Conservation (phyloP, 2,797 vertebrate species). For the Coendou prehensilis region DNA sequence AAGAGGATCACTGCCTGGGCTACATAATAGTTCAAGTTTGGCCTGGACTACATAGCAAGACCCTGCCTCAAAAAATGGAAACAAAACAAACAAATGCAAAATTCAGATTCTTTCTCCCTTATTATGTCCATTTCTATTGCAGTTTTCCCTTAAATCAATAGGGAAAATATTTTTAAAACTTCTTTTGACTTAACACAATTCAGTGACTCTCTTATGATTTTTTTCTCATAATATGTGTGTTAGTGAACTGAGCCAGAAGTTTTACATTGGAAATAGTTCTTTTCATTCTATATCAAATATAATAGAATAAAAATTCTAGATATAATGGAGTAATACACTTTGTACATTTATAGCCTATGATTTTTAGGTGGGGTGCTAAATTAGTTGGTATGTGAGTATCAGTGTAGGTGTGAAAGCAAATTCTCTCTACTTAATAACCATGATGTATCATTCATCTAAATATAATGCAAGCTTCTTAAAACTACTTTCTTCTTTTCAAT, state of each 20-base stretch:
- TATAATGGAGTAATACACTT: background rate
- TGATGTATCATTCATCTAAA: background rate
- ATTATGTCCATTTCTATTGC: background rate
- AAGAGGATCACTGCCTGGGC: background rate
- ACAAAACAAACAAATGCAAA: background rate
- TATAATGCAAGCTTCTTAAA: background rate
- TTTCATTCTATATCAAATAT: background rate
- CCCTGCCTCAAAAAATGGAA: background rate
- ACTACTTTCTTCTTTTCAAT: background rate
- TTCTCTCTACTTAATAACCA: background rate
- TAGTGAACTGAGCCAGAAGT: background rate
- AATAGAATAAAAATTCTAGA: background rate
- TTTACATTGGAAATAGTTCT: slow-evolving; percentile 24
- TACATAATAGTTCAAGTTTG: background rate
- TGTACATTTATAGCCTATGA: background rate
- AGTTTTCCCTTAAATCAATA: background rate
- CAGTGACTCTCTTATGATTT: background rate
- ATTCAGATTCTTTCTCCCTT: background rate
- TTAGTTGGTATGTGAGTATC: background rate
- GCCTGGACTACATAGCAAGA: background rate
- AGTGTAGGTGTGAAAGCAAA: background rate
- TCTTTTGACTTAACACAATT: slow-evolving; percentile 12
- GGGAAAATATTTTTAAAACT: background rate
- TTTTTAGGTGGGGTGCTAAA: background rate
- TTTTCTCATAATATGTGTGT: background rate